phyloP scores from a whole-genome alignment of 2,888 invertebrate genomes.

The Agapetus fuscipes region DNA sequence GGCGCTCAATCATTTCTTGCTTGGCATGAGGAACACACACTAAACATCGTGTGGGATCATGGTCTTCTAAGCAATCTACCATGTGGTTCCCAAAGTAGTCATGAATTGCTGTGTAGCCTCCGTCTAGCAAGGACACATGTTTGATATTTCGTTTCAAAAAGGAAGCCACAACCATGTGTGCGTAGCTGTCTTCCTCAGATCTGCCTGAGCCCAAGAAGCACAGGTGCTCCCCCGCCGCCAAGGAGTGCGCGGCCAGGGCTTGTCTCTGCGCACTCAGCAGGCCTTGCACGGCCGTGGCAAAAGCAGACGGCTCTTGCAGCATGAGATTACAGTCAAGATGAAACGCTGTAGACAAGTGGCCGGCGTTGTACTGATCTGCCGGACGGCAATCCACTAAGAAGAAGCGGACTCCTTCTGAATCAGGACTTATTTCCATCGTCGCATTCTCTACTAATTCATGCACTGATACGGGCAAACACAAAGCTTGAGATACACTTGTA shows the following conservation, averaged over 20 bases:
- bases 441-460: constrained; percentile 84
- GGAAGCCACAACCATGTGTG: constrained; percentile 96
- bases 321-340: constrained; percentile 95
- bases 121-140: constrained; percentile 85
- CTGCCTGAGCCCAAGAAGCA: constrained; percentile 91
- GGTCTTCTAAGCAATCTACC: constrained; percentile 74
- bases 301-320: constrained; percentile 93
- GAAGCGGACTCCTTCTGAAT: constrained; percentile 66
- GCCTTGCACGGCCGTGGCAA: constrained; percentile 89
- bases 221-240: constrained; percentile 80
- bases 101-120: constrained; percentile 81
- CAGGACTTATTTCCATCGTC: constrained; percentile 49
- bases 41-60: constrained; percentile 69
- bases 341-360: constrained; percentile 95
- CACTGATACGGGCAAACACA: constrained; percentile 94
- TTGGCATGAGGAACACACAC: constrained; percentile 59
- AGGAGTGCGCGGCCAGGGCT: constrained; percentile 76
- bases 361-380: constrained; percentile 92
- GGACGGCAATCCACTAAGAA: constrained; percentile 97
- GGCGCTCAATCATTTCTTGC: constrained; percentile 27
- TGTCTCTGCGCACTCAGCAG: constrained; percentile 81
- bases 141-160: constrained; percentile 90
- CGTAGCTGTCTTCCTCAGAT: constrained; percentile 89
- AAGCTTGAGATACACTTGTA: constrained; percentile 64
- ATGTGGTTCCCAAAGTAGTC: constrained; percentile 76